Evolutionary conservation across 2,888 invertebrate species (phyloP), one percentile per base, ranked within the genome.

Genomic region (Pandemis cinnamomeana): DNA sequence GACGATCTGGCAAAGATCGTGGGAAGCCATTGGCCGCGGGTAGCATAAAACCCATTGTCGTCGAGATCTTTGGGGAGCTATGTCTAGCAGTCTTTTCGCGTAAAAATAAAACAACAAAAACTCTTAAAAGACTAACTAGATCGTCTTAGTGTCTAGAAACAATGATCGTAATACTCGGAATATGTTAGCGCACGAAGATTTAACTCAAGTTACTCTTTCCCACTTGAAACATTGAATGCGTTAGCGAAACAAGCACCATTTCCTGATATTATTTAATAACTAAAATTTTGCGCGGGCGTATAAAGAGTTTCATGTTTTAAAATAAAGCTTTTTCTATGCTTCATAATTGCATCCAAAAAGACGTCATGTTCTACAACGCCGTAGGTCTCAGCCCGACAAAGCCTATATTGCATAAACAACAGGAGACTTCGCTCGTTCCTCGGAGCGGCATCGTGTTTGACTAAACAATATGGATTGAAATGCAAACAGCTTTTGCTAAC

Each of bases 391-490:
- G n/a, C 11, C 11, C 58, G 55, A 67, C 67, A 58, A 68, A 68
- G 67, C 20, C 58, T 53, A 58, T 53, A 58, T 66, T 71, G 71
- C 61, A 67, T 51, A 71, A 67, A 61, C 27, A 71, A 61, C 51
- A 6, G 67, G 36, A 60, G 42, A 64, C 48, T 66, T 60, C 42
- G 7, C 42, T 66, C 66, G 53, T 15, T 36, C 7, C 53, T 42
- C 44, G 61, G 60, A 51, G 67, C 71, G 48, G 67, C 66, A 71
- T 71, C 60, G 36, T 58, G 44, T 66, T 44, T 48, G 58, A 48
- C 66, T 46, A 36, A 15, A 60, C 46, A 66, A 66, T 51, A 67
- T 66, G 46, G 20, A 66, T 53, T 67, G 48, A 67, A 67, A 20
- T 63, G 53, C 67, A 67, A 67, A 20, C 67, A 8, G 46, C 48